These are phyloP conservation scores for Sylvietta virens DNA, from an alignment of 2,113 vertebrate genomes.

Conservation along the genomic window DNA sequence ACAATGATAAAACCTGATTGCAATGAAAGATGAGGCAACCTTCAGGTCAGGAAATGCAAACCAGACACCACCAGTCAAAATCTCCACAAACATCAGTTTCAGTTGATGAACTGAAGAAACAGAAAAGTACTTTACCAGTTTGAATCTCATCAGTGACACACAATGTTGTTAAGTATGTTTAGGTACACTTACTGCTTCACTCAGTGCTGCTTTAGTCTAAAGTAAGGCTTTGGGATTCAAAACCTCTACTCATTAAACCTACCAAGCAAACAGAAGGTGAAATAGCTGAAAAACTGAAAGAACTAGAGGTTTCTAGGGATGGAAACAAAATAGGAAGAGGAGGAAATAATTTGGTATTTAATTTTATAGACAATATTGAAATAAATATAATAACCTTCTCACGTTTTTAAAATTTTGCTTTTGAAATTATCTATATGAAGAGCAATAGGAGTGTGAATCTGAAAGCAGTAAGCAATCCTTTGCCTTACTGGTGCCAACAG, in stretches of 20 bases:
- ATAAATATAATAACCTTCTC: not conserved
- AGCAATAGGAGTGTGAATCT: not conserved
- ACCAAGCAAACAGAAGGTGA: not conserved
- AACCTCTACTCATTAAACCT: not conserved
- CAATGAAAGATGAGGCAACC: not conserved
- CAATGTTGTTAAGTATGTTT: not conserved
- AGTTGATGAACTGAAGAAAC: not conserved
- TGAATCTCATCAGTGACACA: not conserved
- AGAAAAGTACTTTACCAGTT: not conserved
- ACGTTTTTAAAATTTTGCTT: not conserved
- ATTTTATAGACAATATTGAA: not conserved
- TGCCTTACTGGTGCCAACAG: not conserved
- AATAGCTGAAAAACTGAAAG: not conserved
- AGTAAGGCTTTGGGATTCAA: not conserved
- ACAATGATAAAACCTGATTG: not conserved
- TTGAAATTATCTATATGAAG: not conserved
- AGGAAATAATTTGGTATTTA: not conserved
- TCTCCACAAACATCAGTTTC: not conserved
- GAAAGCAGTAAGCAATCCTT: not conserved
- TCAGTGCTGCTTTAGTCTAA: not conserved
- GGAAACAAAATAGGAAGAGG: not conserved
- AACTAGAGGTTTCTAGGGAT: not conserved
- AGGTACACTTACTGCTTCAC: not conserved
- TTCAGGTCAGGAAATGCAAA: not conserved
- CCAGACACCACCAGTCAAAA: not conserved